Evolutionary conservation across 2,113 vertebrate genomes (phyloP).

Genomic region (Cariama cristata): DNA sequence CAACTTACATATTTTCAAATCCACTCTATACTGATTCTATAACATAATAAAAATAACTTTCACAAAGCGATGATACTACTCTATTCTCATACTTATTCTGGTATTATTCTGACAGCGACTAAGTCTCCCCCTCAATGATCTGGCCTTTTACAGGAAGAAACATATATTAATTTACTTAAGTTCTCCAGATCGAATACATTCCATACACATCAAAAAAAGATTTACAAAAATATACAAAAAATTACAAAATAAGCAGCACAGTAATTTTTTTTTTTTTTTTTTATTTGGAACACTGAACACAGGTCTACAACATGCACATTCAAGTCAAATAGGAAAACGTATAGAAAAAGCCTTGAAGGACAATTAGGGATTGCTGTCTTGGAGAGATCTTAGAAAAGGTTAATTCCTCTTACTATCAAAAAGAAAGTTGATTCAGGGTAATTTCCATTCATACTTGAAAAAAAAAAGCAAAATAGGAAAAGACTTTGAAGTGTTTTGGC

Average conservation of each 20-base stretch:
- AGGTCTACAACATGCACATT: neutral
- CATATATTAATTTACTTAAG: neutral
- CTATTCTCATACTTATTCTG: neutral
- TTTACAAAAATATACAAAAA: neutral
- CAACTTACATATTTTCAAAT: neutral
- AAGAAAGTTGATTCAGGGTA: neutral
- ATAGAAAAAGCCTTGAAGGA: neutral
- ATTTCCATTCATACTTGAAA: neutral
- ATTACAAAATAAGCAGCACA: constrained; percentile 34
- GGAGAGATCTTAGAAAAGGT: neutral
- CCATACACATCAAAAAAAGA: neutral
- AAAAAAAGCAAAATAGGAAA: neutral
- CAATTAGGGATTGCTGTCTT: neutral
- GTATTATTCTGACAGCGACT: neutral
- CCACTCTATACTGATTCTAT: neutral
- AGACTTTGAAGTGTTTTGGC: neutral
- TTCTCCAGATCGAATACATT: constrained; percentile 14
- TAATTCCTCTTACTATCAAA: neutral
- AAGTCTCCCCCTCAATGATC: neutral
- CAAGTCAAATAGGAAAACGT: neutral
- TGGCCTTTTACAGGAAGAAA: neutral
- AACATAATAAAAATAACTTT: constrained; percentile 13
- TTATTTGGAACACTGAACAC: neutral
- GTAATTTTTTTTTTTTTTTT: neutral
- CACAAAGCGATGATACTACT: neutral